A percentile compares a stretch with the other conserved stretches of the same genome.
These are phyloP conservation scores for Drosophila sucinea DNA, from an alignment of 1,140 invertebrate species.

Conservation along the genomic window DNA sequence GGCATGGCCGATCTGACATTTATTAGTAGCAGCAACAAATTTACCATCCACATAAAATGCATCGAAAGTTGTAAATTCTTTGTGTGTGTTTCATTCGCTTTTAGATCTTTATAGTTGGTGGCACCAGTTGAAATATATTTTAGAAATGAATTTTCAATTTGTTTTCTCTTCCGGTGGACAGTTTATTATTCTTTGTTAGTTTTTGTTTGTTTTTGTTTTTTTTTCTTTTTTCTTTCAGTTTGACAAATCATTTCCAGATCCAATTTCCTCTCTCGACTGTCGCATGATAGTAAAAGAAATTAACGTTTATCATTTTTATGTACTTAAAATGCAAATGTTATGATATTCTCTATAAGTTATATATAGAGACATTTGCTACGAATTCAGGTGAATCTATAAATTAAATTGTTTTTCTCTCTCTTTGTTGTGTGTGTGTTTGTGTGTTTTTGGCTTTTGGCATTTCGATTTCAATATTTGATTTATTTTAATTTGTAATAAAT, in stretches of 20 bases:
- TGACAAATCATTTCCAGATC: constrained; percentile 60
- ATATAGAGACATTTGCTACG: constrained; percentile 39
- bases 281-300: constrained; percentile 40
- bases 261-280: constrained; percentile 44
- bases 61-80: neutral
- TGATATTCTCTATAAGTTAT: constrained; percentile 25
- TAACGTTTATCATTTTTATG: constrained; percentile 58
- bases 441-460: constrained; percentile 22
- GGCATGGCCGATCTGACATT: neutral
- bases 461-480: constrained; percentile 48
- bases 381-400: constrained; percentile 19
- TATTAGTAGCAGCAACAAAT: neutral
- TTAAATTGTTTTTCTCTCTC: constrained; percentile 4
- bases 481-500: constrained; percentile 68
- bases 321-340: constrained; percentile 51
- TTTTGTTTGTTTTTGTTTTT: neutral
- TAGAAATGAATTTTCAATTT: constrained; percentile 21
- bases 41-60: neutral
- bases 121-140: neutral
- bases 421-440: constrained; percentile 18
- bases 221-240: constrained; percentile 6
- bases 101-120: constrained; percentile 10
- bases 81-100: neutral
- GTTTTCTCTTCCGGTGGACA: constrained; percentile 54
- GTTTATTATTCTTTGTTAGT: constrained; percentile 1